Base-by-base conservation (phyloP, 2,113 vertebrate species). In the Engraulis encrasicolus region DNA sequence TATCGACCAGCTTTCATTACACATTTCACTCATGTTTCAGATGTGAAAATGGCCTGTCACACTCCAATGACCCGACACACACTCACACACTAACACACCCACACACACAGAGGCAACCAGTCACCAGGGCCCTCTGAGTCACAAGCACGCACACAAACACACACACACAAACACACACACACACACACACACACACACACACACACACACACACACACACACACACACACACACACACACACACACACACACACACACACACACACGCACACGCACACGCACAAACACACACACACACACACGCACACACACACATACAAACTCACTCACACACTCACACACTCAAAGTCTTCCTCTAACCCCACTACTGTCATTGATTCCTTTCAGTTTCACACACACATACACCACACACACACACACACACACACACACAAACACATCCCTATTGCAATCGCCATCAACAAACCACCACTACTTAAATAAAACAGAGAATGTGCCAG, bases 21-120 rank as follows among this genome's bases (percentile, higher is more conserved):
- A 94, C 95, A 95, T 93, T 95, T 96, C 94, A 96, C 95, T 96
- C 95, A 94, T 95, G 96, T 95, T 95, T 95, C 95, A 96, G 95
- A 95, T 95, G 93, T 93, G 94, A 96, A 96, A 96, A 95, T 93
- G 92, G 92, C 94, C 92, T 96, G 96, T 96, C 95, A 96, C 92
- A 93, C 94, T 96, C 87, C 49, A 88, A 91, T 93, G 93, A 88
- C 82, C 91, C 93, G 92, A 93, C 85, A 91, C 89, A 88, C 93
- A 92, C 91, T 91, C 91, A n/a, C n/a, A n/a, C n/a, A n/a, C n/a
- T n/a, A n/a, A n/a, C n/a, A n/a, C n/a, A n/a, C n/a, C n/a, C 85
- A 91, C 89, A 88, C 93, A 92, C 91, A 90, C 91, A 89, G 71
- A 82, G 85, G 88, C 78, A 74, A 61, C n/a, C 23, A 6, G 66